Base-by-base conservation (phyloP, 2,797 vertebrate species). In the Fratercula arctica region DNA sequence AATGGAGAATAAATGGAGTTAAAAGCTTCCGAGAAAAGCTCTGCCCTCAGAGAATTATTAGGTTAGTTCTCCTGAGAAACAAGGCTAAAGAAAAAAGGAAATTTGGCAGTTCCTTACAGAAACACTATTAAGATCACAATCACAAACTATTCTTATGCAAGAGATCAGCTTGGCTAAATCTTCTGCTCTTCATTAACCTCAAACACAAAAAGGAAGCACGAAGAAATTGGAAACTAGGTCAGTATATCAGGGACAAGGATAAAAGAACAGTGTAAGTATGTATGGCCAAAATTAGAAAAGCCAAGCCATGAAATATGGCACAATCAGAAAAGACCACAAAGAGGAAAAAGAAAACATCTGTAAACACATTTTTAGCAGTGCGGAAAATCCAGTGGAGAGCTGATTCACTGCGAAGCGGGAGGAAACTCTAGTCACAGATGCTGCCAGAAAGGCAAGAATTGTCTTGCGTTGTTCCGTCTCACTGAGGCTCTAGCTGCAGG, bases 101-200 rank as follows among this genome's bases (percentile, higher is more conserved):
- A 93, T 92, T 78, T 95, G 92, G 66, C 91, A 94, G 68, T 91
- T 95, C 72, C 72, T 93, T 72, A 85, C 87, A 93, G 84, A 94
- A 96, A 85, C 31, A 70, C n/a, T 92, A 94, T 96, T 96, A 94
- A 95, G 90, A 97, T 94, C 90, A 87, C 59, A 92, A 93, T 95
- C 92, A 57, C 41, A 94, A 79, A 68, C 51, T 93, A 88, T 91
- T 95, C 92, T 93, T 96, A 92, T 92, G 90, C 81, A 94, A 96
- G 84, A 90, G 56, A 92, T 95, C 90, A 94, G 60, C 72, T 80
- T 93, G 89, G 72, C 64, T 96, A 89, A 93, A 89, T 94, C 85
- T 93, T 87, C 70, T 94, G 90, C 89, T 94, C 87, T 95, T 96
- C 92, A 94, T 95, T 95, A 96, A 97, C 89, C 93, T 96, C 75